Evolutionary conservation across 2,113 vertebrate genomes (phyloP).

Genomic region (Archilochus colubris): DNA sequence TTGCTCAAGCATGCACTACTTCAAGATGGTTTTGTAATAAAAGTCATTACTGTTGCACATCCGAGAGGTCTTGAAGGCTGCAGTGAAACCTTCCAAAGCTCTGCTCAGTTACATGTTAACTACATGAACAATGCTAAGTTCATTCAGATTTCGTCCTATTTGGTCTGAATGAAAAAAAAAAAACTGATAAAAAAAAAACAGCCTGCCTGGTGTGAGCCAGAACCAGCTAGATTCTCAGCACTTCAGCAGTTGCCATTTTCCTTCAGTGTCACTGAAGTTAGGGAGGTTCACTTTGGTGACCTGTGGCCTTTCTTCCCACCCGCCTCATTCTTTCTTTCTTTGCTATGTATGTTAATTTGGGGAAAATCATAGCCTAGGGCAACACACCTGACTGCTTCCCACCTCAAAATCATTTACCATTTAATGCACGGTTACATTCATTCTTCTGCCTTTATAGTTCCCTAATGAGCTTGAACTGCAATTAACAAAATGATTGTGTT

Average conservation of each 20-base stretch:
- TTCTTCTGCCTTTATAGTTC: constrained; percentile 72
- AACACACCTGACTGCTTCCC: constrained; percentile 66
- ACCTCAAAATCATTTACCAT: constrained; percentile 72
- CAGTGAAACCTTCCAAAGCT: not conserved
- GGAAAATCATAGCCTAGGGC: constrained; percentile 66
- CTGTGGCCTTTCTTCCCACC: constrained; percentile 63
- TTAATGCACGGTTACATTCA: constrained; percentile 72
- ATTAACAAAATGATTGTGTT: constrained; percentile 73
- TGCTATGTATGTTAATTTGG: constrained; percentile 67
- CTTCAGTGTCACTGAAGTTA: not conserved
- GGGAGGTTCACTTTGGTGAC: constrained; percentile 46
- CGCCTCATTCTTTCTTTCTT: constrained; percentile 50
- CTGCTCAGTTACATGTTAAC: not conserved
- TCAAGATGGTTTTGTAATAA: not conserved
- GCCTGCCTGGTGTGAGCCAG: not conserved
- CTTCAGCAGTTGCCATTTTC: not conserved
- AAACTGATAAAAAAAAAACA: not conserved
- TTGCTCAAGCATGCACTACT: not conserved
- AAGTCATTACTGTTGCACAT: not conserved
- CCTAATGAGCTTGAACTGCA: constrained; percentile 74
- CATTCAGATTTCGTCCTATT: not conserved
- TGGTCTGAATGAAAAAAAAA: not conserved
- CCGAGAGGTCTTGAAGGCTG: not conserved
- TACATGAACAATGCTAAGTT: not conserved
- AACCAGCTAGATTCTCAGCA: not conserved